These are phyloP conservation scores for Sipunculus nudus DNA, from an alignment of 2,888 invertebrate genomes.

Conservation along the genomic window DNA sequence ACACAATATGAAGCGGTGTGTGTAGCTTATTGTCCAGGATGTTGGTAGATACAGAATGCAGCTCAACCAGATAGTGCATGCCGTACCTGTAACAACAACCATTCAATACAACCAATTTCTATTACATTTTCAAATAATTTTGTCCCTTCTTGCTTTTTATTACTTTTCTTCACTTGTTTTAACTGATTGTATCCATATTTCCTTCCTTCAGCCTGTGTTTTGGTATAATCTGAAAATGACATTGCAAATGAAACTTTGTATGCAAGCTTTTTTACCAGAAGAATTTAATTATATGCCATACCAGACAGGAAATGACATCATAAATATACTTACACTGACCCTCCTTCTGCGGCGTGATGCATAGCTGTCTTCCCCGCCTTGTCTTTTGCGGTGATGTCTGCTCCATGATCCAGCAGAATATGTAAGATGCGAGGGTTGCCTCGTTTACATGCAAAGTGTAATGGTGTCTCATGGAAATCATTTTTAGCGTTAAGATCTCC, in stretches of 20 bases:
- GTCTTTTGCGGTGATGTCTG: conserved; percentile 48
- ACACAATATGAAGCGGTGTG: conserved; percentile 54
- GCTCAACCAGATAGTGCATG: conserved; percentile 50
- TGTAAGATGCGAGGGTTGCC: conserved; percentile 54
- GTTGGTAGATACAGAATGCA: conserved; percentile 40
- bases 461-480: conserved; percentile 57
- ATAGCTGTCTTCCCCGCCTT: conserved; percentile 48
- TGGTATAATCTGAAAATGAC: too few relatives aligned
- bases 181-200: too few relatives aligned
- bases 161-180: too few relatives aligned
- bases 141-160: too few relatives aligned
- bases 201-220: too few relatives aligned
- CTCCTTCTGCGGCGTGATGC: conserved; percentile 60
- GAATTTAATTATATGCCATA: too few relatives aligned
- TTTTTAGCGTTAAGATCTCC: conserved; percentile 57
- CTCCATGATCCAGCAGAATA: conserved; percentile 50
- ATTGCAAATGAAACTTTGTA: too few relatives aligned
- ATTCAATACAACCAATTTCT: neutral
- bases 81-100: conserved; percentile 41
- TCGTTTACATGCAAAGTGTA: conserved; percentile 60
- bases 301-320: too few relatives aligned
- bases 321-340: conserved; percentile 61
- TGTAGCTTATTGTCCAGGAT: conserved; percentile 47
- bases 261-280: too few relatives aligned
- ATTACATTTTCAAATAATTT: too few relatives aligned